phyloP scores from a whole-genome alignment of 2,113 vertebrate genomes.

The Opisthocomus hoazin region DNA sequence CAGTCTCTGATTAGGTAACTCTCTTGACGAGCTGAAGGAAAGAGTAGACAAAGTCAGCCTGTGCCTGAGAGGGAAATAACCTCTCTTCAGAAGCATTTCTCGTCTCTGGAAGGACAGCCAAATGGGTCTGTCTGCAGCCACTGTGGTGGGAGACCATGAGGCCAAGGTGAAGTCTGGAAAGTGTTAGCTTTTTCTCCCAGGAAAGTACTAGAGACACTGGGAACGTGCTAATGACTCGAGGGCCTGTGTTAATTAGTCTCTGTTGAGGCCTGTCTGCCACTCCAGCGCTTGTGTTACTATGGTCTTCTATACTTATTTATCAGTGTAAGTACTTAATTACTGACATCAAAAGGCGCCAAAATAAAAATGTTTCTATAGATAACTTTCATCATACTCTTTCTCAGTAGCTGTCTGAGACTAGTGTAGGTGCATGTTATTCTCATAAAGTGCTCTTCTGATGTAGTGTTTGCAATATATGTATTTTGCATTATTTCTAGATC shows the following conservation, averaged over 20 bases:
- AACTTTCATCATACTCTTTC: not conserved
- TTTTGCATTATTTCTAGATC: not conserved
- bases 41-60: not conserved
- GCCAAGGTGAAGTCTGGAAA: not conserved
- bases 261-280: not conserved
- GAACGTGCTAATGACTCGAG: not conserved
- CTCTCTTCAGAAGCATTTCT: not conserved
- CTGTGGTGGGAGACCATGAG: not conserved
- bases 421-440: not conserved
- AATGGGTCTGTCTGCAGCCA: not conserved
- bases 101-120: not conserved
- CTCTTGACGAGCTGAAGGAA: not conserved
- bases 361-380: not conserved
- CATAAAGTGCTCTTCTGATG: not conserved
- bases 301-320: not conserved
- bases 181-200: not conserved
- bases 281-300: not conserved
- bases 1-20: not conserved
- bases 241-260: not conserved
- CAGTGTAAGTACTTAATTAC: not conserved
- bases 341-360: not conserved
- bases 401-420: not conserved
- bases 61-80: not conserved
- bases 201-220: not conserved
- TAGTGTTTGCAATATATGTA: not conserved